Percentiles rank a stretch among this genome's conserved stretches.
These are phyloP conservation scores for Lethenteron reissneri DNA, from an alignment of 2,113 vertebrate genomes.

Conservation along the genomic window DNA sequence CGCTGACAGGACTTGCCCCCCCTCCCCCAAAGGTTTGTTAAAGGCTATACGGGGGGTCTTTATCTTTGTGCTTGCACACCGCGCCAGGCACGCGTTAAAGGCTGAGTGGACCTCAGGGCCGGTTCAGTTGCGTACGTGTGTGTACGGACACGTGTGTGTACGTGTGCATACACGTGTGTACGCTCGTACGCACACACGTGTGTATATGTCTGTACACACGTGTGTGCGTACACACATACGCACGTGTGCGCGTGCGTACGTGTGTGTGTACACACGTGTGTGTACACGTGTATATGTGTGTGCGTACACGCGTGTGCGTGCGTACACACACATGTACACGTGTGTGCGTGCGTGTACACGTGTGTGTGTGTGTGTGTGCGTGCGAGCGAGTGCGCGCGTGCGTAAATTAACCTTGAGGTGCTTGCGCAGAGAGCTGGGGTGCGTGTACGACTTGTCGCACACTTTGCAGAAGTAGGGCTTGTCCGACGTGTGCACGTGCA, in stretches of 20 bases:
- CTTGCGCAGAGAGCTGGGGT: slow-evolving; percentile 83
- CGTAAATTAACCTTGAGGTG: slow-evolving; percentile 53
- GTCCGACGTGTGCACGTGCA: slow-evolving; percentile 83
- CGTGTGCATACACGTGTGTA: neutral
- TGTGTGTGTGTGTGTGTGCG: neutral
- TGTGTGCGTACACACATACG: neutral
- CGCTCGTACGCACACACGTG: neutral
- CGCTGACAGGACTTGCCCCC: no score
- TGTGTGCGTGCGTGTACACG: neutral
- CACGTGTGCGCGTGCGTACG: neutral
- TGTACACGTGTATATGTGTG: neutral
- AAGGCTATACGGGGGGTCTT: no score
- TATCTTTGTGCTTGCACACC: no score
- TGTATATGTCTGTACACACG: neutral
- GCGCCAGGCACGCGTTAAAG: no score
- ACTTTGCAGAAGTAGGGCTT: slow-evolving; percentile 95
- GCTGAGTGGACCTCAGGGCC: no score
- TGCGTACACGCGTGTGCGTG: neutral
- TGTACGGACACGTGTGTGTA: neutral
- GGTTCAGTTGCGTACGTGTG: neutral
- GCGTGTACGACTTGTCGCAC: slow-evolving; percentile 90
- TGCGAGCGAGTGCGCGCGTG: neutral
- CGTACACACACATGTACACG: neutral
- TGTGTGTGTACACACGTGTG: neutral
- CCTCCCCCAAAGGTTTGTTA: no score